These are phyloP conservation scores for Cynopterus sphinx DNA, from an alignment of 2,797 vertebrate species.

Conservation along the genomic window DNA sequence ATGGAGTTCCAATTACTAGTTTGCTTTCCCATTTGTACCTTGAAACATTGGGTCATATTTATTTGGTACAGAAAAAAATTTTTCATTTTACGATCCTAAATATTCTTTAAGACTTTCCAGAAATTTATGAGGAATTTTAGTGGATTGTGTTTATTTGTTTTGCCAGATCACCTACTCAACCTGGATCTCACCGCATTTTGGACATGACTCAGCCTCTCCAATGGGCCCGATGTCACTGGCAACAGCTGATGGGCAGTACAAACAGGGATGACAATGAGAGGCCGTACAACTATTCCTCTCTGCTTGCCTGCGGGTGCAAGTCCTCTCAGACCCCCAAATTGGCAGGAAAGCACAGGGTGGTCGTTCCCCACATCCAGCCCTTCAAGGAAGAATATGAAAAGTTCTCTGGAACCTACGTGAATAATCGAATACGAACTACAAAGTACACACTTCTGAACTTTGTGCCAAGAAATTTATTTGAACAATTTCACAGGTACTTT, in stretches of 20 bases:
- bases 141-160: not conserved
- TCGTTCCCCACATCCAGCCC: slow-evolving; percentile 87
- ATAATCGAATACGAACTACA: slow-evolving; percentile 94
- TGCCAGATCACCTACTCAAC: slow-evolving; percentile 10
- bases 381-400: slow-evolving; percentile 89
- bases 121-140: not conserved
- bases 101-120: not conserved
- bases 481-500: slow-evolving; percentile 96
- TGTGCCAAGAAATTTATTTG: slow-evolving; percentile 96
- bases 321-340: slow-evolving; percentile 58
- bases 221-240: slow-evolving; percentile 88
- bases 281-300: slow-evolving; percentile 59
- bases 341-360: slow-evolving; percentile 86
- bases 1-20: not conserved
- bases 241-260: slow-evolving; percentile 79
- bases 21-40: not conserved
- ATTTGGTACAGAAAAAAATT: not conserved
- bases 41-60: not conserved
- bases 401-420: slow-evolving; percentile 87
- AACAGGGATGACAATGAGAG: slow-evolving; percentile 65
- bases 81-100: not conserved
- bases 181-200: not conserved
- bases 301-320: slow-evolving; percentile 64
- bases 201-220: slow-evolving; percentile 88
- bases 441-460: slow-evolving; percentile 95